Base-by-base conservation (phyloP, 2,113 vertebrate genomes). In the Triplophysa tibetana region DNA sequence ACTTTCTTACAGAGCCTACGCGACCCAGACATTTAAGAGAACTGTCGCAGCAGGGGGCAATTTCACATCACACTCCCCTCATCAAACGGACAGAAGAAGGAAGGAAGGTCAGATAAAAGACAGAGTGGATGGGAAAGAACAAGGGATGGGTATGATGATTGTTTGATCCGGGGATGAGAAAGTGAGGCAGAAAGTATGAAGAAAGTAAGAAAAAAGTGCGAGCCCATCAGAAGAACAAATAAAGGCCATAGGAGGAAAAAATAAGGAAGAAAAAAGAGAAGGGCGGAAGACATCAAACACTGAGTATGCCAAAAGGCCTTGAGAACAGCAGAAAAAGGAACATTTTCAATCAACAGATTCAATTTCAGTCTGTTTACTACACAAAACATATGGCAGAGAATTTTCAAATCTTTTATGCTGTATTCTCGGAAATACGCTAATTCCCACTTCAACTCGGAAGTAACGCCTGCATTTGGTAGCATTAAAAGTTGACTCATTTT, bases 1-100 rank as follows among this genome's bases (percentile, higher is more conserved):
- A 83, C 82, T 29, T 75, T 81, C 84, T 82, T 70, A 58, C 82
- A 85, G 84, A 85, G 75, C 85, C 75, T 79, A 79, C 58, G 74
- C 89, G 89, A 90, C 86, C 87, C 79, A 85, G 86, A 90, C 89
- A 88, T 89, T 87, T 87, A 88, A 85, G 88, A 85, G 50, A 84
- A 82, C 83, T 79, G 81, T 89, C 86, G 19, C 88, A 58, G 87
- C 83, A 81, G 84, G 89, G 88, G 86, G 88, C 84, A 81, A 82
- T 85, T 86, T 89, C 84, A 88, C 85, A 86, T 83, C 81, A 82
- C 73, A 82, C 87, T 89, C 85, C 82, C 65, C 84, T 88, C 85
- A 86, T 88, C 87, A 89, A 89, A 90, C 80, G 83, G 60, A 68
- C 81, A 78, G 61, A 83, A 83, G 66, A 66, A 78, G 81, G 62